A percentile compares a stretch with the other conserved stretches of the same genome.
phyloP scores from a whole-genome alignment of 2,113 vertebrate genomes.

The Semnornis frantzii region DNA sequence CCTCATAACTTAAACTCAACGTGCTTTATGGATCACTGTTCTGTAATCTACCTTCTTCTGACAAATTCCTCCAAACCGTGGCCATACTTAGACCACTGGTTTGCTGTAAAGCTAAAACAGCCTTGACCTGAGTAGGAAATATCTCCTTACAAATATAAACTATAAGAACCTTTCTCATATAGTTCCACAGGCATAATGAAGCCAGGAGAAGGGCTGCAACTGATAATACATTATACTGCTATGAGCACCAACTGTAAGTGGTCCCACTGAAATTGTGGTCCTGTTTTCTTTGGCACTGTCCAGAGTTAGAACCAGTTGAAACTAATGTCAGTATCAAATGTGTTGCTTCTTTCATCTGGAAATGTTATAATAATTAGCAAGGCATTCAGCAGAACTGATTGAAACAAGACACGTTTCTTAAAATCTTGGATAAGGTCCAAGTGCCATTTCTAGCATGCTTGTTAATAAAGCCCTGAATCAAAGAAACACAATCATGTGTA shows the following conservation, averaged over 20 bases:
- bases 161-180: not conserved
- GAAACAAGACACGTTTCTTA: slow-evolving; percentile 14
- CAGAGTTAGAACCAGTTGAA: not conserved
- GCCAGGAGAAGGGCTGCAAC: not conserved
- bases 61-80: not conserved
- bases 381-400: slow-evolving; percentile 38
- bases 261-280: not conserved
- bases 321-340: not conserved
- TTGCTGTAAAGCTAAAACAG: not conserved
- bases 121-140: not conserved
- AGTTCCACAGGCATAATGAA: not conserved
- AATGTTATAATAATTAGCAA: not conserved
- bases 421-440: slow-evolving; percentile 5
- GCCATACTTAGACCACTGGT: not conserved
- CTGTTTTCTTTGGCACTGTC: slow-evolving; percentile 43
- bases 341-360: slow-evolving; percentile 12
- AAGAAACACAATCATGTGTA: not conserved
- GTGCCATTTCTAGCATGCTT: not conserved
- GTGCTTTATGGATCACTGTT: not conserved
- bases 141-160: not conserved
- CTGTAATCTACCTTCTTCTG: not conserved
- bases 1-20: not conserved
- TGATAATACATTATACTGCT: not conserved
- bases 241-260: not conserved
- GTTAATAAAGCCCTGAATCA: not conserved